Conservation (phyloP, 2,113 vertebrate genomes). For the Myotis yumanensis region DNA sequence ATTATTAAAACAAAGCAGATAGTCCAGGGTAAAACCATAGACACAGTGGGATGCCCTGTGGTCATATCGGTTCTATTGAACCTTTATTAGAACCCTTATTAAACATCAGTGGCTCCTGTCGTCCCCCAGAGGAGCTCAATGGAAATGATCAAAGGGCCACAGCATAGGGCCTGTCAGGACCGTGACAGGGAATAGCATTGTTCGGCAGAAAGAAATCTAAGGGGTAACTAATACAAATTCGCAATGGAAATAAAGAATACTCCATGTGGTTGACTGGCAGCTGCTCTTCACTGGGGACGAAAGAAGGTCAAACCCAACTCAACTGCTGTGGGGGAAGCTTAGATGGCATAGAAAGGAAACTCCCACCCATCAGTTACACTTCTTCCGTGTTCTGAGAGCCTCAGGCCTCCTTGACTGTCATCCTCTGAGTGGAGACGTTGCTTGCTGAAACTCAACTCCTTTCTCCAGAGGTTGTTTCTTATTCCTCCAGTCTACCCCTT, state of each 20-base stretch:
- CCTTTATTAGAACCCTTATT: background rate
- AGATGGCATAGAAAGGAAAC: background rate
- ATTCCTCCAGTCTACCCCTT: background rate
- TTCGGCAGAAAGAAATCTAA: conserved; percentile 23
- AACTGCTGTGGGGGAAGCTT: conserved; percentile 22
- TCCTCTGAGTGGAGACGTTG: background rate
- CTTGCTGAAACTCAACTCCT: background rate
- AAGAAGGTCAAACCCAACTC: conserved; percentile 54
- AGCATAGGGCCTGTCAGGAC: background rate
- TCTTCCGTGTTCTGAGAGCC: background rate
- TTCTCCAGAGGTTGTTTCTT: background rate
- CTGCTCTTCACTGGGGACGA: conserved; percentile 56
- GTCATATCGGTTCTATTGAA: background rate
- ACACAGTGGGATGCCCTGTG: background rate
- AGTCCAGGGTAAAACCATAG: background rate
- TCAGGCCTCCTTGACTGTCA: background rate
- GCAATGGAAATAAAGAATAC: conserved; percentile 49
- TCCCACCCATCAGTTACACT: background rate
- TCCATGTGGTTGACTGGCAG: conserved; percentile 15
- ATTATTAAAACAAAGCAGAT: background rate
- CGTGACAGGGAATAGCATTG: background rate
- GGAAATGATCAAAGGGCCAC: conserved; percentile 11
- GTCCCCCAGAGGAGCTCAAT: background rate
- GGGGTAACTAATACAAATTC: conserved; percentile 18
- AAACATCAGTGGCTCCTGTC: background rate